Base-by-base conservation (phyloP, 2,113 vertebrate species). In the Actinemys pallida region DNA sequence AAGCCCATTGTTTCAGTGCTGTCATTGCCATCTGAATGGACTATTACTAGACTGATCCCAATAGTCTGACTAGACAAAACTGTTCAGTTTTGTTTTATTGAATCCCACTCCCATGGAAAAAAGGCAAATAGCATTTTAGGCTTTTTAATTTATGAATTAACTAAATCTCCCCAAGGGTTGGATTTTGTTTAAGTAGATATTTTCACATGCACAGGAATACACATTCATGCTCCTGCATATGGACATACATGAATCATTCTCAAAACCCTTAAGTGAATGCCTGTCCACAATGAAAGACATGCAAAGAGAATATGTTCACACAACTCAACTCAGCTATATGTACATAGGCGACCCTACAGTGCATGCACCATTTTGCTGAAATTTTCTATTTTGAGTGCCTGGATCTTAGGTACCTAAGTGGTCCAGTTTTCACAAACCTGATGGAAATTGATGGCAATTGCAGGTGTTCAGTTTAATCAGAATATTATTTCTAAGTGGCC, bases 21-120 rank as follows among this genome's bases (percentile, higher is more conserved):
- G 79, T 81, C 83, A 57, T 57, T 93, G 59, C 57, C 39, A 81
- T 54, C 65, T 95, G 87, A 93, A 96, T 79, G 53, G 45, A 84
- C 90, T 50, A 5, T 39, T 56, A 89, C 45, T 95, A 72, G 86
- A 81, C 53, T 91, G 83, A 93, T 47, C 24, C 87, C 88, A 81
- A 47, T 9, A 54, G 39, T 45, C 39, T 81, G 93, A 95, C 85
- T 87, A 95, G 89, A 83, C 87, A 95, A 96, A 95, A 92, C 39
- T 84, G 69, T 85, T 96, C 62, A 78, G 22, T 86, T 47, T 76
- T 45, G 22, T 22, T 78, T 27, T 78, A 47, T 47, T 1, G 1
- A 20, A 79, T 5, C 1, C 7, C 47, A 78, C 39, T 76, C 4
- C 10, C 20, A 25, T 10, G 22, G 9, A 84, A 82, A 88, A 93